A percentile compares a stretch with the other conserved stretches of the same genome.
These are phyloP conservation scores for Zaprionus camerounensis DNA, from an alignment of 1,140 invertebrate species.

Conservation along the genomic window DNA sequence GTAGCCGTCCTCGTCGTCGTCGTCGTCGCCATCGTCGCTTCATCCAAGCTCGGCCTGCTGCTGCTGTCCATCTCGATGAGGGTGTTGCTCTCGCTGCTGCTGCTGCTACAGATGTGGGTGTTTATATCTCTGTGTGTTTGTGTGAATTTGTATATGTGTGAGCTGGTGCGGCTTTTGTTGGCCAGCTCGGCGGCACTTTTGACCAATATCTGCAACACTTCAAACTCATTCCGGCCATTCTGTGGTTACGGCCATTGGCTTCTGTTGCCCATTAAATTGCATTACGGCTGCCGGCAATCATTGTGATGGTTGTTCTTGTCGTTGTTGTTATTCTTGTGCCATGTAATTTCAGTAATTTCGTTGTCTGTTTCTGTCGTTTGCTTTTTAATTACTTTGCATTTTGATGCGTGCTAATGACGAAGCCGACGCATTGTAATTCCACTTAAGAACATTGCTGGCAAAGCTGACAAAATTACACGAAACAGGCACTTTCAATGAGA, in stretches of 20 bases:
- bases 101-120: conserved; percentile 51
- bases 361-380: conserved; percentile 40
- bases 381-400: conserved; percentile 56
- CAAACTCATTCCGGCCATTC: conserved; percentile 56
- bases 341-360: conserved; percentile 54
- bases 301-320: conserved; percentile 50
- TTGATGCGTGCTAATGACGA: conserved; percentile 47
- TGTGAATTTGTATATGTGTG: conserved; percentile 8
- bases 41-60: conserved; percentile 46
- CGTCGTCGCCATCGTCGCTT: neutral
- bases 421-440: conserved; percentile 10
- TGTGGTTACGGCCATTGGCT: conserved; percentile 49
- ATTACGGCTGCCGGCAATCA: conserved; percentile 73
- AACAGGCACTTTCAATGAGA: neutral
- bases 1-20: conserved; percentile 32
- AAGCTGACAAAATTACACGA: neutral
- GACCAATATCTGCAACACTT: conserved; percentile 81
- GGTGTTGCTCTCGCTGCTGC: conserved; percentile 38
- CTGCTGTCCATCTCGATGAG: neutral
- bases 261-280: conserved; percentile 74
- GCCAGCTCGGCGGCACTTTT: conserved; percentile 62
- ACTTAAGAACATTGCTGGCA: neutral
- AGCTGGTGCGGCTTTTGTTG: conserved; percentile 57
- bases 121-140: conserved; percentile 52
- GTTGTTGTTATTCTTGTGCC: conserved; percentile 26